Conservation (phyloP, 2,888 invertebrate species). For the Chaitophorus viminalis region DNA sequence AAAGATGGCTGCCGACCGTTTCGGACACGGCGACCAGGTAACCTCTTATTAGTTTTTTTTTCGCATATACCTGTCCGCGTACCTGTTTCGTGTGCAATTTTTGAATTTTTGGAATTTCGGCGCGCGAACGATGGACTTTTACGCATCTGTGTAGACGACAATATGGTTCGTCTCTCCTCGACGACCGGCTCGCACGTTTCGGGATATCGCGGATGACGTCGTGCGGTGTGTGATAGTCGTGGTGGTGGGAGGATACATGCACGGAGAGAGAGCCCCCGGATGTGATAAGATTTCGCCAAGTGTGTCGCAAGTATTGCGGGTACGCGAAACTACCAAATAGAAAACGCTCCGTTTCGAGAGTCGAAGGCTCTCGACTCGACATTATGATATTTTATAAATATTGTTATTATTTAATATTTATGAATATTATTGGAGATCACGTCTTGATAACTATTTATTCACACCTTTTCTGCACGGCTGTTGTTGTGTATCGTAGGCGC, state of each 20-base stretch:
- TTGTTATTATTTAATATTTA: background rate
- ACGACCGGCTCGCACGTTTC: background rate
- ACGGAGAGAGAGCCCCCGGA: background rate
- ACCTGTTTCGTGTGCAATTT: background rate
- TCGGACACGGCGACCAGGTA: conserved; percentile 26
- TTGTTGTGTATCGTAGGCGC: background rate
- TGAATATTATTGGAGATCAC: background rate
- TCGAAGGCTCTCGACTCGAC: background rate
- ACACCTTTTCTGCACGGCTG: background rate
- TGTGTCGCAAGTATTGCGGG: background rate
- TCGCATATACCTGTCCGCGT: background rate
- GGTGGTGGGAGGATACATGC: background rate
- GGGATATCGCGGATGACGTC: background rate
- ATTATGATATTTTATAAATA: too few relatives aligned
- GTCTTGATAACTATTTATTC: background rate
- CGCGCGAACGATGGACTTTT: background rate
- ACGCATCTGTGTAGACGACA: background rate
- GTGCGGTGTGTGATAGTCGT: too few relatives aligned
- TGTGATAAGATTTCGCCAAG: background rate
- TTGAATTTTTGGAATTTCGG: background rate
- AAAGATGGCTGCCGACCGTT: conserved; percentile 60
- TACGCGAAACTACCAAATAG: too few relatives aligned
- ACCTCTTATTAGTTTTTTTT: conserved; percentile 42
- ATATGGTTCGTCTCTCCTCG: background rate
- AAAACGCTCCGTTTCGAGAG: too few relatives aligned